A percentile compares a stretch with the other conserved stretches of the same genome.
Conservation (phyloP, 2,888 invertebrate species). For the Andrena trimmerana region DNA sequence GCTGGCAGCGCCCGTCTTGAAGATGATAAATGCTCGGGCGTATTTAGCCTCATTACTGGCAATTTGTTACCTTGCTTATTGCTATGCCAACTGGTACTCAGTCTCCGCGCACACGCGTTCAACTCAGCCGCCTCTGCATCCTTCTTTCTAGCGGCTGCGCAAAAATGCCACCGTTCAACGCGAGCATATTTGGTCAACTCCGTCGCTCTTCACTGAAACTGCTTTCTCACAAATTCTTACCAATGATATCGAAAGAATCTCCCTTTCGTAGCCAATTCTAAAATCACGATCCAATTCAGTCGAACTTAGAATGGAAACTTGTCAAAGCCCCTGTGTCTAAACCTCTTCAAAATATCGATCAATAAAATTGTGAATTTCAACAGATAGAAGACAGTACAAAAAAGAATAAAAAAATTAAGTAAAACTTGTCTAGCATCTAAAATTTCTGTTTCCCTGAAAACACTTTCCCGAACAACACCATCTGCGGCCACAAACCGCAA, state of each 20-base stretch:
- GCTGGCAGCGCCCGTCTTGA: conserved; percentile 62
- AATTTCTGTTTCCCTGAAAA: no score
- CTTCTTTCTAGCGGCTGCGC: conserved; percentile 20
- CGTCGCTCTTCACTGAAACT: not conserved
- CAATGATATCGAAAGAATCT: not conserved
- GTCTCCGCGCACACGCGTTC: conserved; percentile 8
- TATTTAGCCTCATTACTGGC: conserved; percentile 77
- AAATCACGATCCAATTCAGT: no score
- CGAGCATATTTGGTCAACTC: not conserved
- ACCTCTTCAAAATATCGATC: no score
- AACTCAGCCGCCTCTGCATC: not conserved
- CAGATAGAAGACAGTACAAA: no score
- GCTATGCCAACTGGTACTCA: conserved; percentile 26
- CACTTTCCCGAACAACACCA: no score
- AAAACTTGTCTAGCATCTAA: no score
- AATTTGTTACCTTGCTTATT: conserved; percentile 74
- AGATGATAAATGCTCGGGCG: conserved; percentile 74
- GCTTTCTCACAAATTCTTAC: not conserved
- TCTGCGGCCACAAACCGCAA: no score
- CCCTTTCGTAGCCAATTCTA: no score
- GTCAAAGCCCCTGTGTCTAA: no score
- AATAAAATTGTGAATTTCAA: no score
- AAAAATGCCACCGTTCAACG: conserved; percentile 14
- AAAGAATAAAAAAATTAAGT: no score
- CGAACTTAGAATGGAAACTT: no score